These are phyloP conservation scores for Caiman crocodilus DNA, from an alignment of 2,797 vertebrate genomes.

Conservation along the genomic window DNA sequence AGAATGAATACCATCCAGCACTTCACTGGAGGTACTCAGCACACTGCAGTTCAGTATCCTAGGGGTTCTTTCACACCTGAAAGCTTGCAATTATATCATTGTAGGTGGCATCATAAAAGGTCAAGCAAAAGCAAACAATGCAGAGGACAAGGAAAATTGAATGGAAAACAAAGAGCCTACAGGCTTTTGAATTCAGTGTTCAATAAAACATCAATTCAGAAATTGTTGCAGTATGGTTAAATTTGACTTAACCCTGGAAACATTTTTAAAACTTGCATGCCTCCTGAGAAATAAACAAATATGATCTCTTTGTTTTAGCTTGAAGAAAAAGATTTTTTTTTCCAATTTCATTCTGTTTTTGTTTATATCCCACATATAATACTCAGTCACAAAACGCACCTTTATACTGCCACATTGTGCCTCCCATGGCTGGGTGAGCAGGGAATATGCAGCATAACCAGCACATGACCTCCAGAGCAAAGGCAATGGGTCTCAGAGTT, in stretches of 20 bases:
- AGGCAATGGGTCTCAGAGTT: too few relatives aligned
- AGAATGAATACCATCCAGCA: accelerated
- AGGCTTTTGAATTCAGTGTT: background rate
- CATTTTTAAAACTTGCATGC: background rate
- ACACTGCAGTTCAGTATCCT: background rate
- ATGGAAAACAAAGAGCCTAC: background rate
- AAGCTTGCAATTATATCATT: background rate
- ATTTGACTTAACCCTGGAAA: background rate
- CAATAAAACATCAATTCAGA: background rate
- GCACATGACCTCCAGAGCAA: too few relatives aligned
- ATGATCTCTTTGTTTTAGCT: background rate
- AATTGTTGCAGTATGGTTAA: background rate
- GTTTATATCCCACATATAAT: background rate
- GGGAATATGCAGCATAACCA: too few relatives aligned
- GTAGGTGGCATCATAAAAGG: background rate
- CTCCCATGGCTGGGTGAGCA: too few relatives aligned
- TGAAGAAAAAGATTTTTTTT: background rate
- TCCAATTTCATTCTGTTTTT: background rate
- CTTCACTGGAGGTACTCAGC: background rate
- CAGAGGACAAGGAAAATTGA: background rate
- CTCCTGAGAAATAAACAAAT: background rate
- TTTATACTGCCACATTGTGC: background rate
- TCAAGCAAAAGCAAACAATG: background rate
- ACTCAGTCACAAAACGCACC: background rate
- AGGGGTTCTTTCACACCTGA: background rate